These are phyloP conservation scores for Bos indicus DNA, from an alignment of 2,113 vertebrate species.

Conservation along the genomic window DNA sequence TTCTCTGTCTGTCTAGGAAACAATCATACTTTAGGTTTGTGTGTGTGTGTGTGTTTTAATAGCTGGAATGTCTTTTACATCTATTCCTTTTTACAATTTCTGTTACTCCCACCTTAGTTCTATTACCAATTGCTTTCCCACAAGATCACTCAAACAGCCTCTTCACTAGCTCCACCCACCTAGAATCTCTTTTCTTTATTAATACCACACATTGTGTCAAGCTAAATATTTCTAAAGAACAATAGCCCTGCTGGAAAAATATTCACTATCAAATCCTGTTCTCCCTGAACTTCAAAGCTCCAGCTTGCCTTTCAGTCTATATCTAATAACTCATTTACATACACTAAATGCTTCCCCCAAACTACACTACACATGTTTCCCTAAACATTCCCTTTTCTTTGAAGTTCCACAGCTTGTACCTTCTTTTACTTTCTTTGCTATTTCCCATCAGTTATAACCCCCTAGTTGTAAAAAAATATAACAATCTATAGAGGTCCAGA, in stretches of 20 bases:
- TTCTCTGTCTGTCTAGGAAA: not conserved
- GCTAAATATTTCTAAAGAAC: constrained; percentile 8
- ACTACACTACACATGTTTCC: not conserved
- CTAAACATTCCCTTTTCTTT: not conserved
- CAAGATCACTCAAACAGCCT: not conserved
- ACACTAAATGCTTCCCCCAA: not conserved
- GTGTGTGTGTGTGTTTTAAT: not conserved
- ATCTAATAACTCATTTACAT: not conserved
- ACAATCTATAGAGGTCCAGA: not conserved
- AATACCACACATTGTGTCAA: not conserved
- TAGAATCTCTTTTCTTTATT: not conserved
- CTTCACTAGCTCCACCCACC: not conserved
- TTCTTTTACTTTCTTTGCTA: not conserved
- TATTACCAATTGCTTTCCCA: not conserved
- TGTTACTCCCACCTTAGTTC: not conserved
- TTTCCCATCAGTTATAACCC: not conserved
- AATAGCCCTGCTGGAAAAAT: not conserved
- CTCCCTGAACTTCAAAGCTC: not conserved
- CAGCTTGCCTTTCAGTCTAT: not conserved
- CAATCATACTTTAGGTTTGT: not conserved
- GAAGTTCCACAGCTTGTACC: not conserved
- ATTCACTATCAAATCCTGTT: not conserved
- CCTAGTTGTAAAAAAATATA: not conserved
- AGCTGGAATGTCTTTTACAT: not conserved
- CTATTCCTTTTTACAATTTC: not conserved